Evolutionary conservation across 1,140 invertebrate species (phyloP).

Genomic region (Drosophila guanche): DNA sequence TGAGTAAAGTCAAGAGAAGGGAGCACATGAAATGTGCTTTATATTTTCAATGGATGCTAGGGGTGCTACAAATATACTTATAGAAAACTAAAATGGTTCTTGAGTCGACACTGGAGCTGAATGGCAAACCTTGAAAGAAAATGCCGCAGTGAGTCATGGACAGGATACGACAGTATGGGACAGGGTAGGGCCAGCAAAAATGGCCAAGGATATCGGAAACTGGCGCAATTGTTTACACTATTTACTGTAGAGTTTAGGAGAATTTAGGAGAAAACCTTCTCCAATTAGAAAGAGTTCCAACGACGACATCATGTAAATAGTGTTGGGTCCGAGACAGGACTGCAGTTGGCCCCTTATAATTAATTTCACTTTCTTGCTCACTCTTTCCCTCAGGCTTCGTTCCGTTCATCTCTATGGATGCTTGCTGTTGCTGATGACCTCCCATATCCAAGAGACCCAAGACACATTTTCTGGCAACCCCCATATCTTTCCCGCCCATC

Average conservation of each 20-base stretch:
- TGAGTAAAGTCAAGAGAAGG: constrained; percentile 17
- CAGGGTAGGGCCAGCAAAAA: constrained; percentile 11
- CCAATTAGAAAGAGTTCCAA: not conserved
- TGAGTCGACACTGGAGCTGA: not conserved
- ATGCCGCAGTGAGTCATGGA: constrained; percentile 42
- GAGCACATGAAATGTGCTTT: constrained; percentile 46
- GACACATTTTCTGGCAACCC: not conserved
- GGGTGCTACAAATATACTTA: not conserved
- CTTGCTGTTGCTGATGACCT: no score
- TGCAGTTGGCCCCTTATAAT: no score
- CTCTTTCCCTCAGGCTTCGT: no score
- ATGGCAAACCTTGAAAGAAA: constrained; percentile 61
- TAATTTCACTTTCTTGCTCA: constrained; percentile 51
- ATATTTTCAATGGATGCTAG: constrained; percentile 39
- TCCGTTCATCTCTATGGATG: no score
- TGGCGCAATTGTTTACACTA: constrained; percentile 77
- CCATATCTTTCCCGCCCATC: not conserved
- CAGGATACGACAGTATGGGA: not conserved
- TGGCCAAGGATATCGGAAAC: constrained; percentile 62
- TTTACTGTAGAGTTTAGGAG: no score
- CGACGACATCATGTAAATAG: not conserved
- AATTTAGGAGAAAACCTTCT: no score
- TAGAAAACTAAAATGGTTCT: constrained; percentile 15
- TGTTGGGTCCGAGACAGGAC: not conserved
- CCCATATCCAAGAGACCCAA: no score